phyloP scores from a whole-genome alignment of 2,888 invertebrate genomes.

The Halocaridina rubra region DNA sequence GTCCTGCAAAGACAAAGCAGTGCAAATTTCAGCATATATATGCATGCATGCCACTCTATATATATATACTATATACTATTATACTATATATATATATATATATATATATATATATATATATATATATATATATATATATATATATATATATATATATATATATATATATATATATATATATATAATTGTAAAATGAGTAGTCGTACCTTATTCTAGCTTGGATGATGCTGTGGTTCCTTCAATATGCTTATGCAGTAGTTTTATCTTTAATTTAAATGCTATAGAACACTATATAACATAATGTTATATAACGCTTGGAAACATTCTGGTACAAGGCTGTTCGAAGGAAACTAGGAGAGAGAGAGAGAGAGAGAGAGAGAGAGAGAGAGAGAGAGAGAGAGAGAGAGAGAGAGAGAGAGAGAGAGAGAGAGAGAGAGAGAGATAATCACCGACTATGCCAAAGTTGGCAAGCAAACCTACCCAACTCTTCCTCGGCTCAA shows the following conservation, averaged over 20 bases:
- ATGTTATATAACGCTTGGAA: neutral
- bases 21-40: no score
- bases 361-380: no score
- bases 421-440: neutral
- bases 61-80: no score
- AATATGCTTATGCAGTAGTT: neutral
- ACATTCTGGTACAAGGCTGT: neutral
- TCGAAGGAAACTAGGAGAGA: neutral
- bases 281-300: neutral
- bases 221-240: neutral
- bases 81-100: conserved; percentile 28
- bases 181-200: neutral
- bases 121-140: conserved; percentile 11
- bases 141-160: conserved; percentile 10
- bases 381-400: no score
- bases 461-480: neutral
- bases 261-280: neutral
- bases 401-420: neutral
- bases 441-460: no score
- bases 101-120: conserved; percentile 26
- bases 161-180: conserved; percentile 14
- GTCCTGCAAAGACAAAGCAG: no score
- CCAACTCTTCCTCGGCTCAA: neutral
- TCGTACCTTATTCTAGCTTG: neutral
- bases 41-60: neutral